Conservation (phyloP, 2,113 vertebrate genomes). For the Caranx ignobilis region DNA sequence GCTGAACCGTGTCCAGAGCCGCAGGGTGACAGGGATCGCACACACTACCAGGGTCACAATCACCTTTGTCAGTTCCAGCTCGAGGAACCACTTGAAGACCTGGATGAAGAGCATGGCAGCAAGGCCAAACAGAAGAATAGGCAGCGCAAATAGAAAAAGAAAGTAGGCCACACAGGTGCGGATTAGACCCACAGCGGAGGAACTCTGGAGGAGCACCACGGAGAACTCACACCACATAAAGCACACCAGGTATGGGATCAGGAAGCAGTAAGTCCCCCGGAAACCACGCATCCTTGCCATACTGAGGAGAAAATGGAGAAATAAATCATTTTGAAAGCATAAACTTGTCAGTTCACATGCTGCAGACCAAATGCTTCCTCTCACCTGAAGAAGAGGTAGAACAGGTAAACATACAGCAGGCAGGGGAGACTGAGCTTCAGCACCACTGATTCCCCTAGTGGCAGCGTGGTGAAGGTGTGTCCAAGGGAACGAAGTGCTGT, state of each 20-base stretch:
- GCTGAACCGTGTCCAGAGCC: slow-evolving; percentile 91
- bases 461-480: slow-evolving; percentile 86
- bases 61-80: slow-evolving; percentile 92
- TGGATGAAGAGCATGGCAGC: slow-evolving; percentile 87
- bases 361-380: not conserved
- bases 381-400: slow-evolving; percentile 92
- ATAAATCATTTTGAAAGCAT: not conserved
- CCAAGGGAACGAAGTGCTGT: slow-evolving; percentile 84
- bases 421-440: slow-evolving; percentile 93
- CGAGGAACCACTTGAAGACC: slow-evolving; percentile 91
- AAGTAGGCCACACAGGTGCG: slow-evolving; percentile 95
- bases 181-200: slow-evolving; percentile 91
- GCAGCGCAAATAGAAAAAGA: slow-evolving; percentile 94
- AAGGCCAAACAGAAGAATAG: slow-evolving; percentile 88
- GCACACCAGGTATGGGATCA: slow-evolving; percentile 96
- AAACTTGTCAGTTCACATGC: not conserved
- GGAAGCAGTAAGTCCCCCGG: slow-evolving; percentile 94
- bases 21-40: slow-evolving; percentile 87
- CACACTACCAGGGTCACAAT: slow-evolving; percentile 88
- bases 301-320: slow-evolving; percentile 50
- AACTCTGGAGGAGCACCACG: slow-evolving; percentile 89
- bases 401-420: slow-evolving; percentile 91
- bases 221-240: slow-evolving; percentile 99
- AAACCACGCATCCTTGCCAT: slow-evolving; percentile 93
- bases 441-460: slow-evolving; percentile 87